Base-by-base conservation (phyloP, 2,797 vertebrate genomes). In the Aldrovandia affinis region DNA sequence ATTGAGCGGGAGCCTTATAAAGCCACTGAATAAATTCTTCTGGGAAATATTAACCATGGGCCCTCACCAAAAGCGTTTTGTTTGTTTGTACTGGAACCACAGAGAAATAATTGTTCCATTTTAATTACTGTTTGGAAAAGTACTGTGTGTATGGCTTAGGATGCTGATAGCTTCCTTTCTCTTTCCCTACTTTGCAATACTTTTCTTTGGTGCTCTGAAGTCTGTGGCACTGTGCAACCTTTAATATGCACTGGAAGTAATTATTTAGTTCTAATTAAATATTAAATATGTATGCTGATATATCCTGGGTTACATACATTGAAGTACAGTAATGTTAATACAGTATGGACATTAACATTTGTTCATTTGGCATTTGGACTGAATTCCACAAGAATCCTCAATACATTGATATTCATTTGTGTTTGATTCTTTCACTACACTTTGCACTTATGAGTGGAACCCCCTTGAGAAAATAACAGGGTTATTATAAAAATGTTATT, bases 101-200 rank as follows among this genome's bases (percentile, higher is more conserved):
- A 85, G 91, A 95, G 92, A 93, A 94, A 94, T 93, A 92, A 94
- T 94, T 93, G 93, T 93, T 93, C 93, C 83, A 89, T 94, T 94
- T 94, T 95, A 95, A 95, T 95, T 95, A 95, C 91, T 87, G 91
- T 93, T 93, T 92, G 89, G 88, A 93, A 92, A 90, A 91, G 36
- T 85, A 83, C 50, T 88, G 87, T 4, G 86, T 80, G 83, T 90
- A 86, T 88, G 88, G 89, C 90, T 92, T 87, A 86, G 89, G 88
- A 88, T 75, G 59, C 82, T 61, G 81, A 79, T 78, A 50, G 65
- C 54, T 78, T 50, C 44, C 47, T 54, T 63, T 59, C 33, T 65
- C 44, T 30, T 47, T 75, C 63, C n/a, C n/a, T 57, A 81, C 50
- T 77, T 81, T 75, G 36, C n/a, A 9, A 39, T 10, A 59, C 28